Evolutionary conservation across 1,140 invertebrate species (phyloP), one percentile per base, ranked within the genome.

Genomic region (Centruroides vittatus): DNA sequence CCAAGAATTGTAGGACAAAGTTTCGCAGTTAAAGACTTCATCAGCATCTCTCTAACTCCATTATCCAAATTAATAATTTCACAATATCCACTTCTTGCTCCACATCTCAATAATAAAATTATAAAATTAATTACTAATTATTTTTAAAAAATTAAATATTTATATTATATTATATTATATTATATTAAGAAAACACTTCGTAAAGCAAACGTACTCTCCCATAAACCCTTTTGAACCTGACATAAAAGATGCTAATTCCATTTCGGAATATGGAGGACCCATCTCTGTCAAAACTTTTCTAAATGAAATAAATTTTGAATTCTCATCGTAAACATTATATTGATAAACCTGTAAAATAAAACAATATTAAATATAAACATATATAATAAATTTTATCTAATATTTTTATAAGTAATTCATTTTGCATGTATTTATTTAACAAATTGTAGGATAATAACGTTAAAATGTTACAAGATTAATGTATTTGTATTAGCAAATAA

Each of bases 241-340:
- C 86, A 97, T 90, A 74, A 95, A 98, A 36, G 91, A 95, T 7
- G 90, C 92, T 65, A 98, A 73, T 76, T 98, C 94, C 78, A 93
- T 81, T 53, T 78, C 73, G 47, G 70, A 75, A 75, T 92, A 97
- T 0, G 92, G 90, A 34, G 80, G 77, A 4, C 93, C 93, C 86
- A 98, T 83, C 74, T 97, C 89, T 1, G 69, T 76, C 70, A 93
- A 70, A n/a, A 94, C 86, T 76, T 93, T 96, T 74, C 97, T 98
- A 71, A 99, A 97, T 0, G 93, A 94, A 75, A 86, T 80, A 74
- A 99, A 99, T 64, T 86, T 76, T 59, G 86, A 86, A 51, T 84
- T 82, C 57, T 86, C 81, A 3, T 86, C 88, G 72, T 98, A 99
- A 48, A 99, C 82, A 73, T 99, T 99, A 70, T 97, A 86, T 75